Evolutionary conservation across 1,140 invertebrate species (phyloP), one percentile per base, ranked within the genome.

Genomic region (Rhopalosiphum padi): DNA sequence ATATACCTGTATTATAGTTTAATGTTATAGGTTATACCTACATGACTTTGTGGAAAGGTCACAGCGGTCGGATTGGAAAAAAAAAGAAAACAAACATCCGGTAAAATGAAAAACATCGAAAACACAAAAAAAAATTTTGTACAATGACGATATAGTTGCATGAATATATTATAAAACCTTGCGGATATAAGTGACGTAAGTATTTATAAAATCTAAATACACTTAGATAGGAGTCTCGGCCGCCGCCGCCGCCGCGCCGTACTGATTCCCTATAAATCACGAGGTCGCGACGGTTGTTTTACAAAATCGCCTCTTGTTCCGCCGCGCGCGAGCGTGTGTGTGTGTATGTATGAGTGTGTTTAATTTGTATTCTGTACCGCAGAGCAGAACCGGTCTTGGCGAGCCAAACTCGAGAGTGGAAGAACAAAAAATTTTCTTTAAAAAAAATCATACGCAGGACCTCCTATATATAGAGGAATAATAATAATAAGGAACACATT

Each of bases 311-410:
- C 89, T 90, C 89, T 90, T 90, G 89, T 90, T 60, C 37, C 53
- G 41, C 55, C 15, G 89, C 9, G 37, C 7, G 35, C 6, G 37
- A 21, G 53, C 30, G n/a, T 23, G 30, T n/a, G n/a, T 35, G 89
- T 21, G 23, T 55, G 51, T n/a, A 21, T 35, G 48, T 30, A 25
- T 11, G 89, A 7, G 23, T 55, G 35, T 43, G 89, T 90, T 90
- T 90, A 90, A 90, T 90, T 90, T 90, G 89, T 90, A 90, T 90
- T 90, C 55, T 41, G 25, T 30, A 90, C 89, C 51, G 35, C 88
- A 41, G 88, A 89, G 22, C n/a, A 90, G n/a, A 90, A 90, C 89
- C 89, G 89, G 89, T 90, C 89, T 90, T 90, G 25, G 55, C 89
- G 37, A 90, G 25, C 53, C 89, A n/a, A 90, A 90, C 55, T 68